These are phyloP conservation scores for Kuschelorhynchus macadamiae DNA, from an alignment of 2,888 invertebrate genomes.

Conservation along the genomic window DNA sequence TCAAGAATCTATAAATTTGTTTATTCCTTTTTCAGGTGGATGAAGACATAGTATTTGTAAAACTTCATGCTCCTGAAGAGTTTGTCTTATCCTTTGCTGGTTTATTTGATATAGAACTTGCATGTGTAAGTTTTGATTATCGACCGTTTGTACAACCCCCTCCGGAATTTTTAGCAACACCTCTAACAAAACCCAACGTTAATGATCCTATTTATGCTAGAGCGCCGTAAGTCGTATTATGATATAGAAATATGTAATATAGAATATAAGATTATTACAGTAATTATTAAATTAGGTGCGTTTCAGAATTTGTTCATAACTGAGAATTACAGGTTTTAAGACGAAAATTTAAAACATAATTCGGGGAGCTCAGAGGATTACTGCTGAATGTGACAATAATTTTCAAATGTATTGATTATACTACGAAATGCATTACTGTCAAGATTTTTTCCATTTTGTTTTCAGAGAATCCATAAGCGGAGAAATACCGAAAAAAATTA, in stretches of 20 bases:
- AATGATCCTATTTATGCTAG: conserved; percentile 53
- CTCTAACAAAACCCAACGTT: conserved; percentile 53
- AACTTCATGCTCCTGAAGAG: conserved; percentile 60
- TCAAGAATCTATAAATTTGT: no score
- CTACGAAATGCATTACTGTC: not conserved
- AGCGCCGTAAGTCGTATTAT: conserved; percentile 49
- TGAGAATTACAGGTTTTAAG: no score
- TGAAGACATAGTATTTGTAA: conserved; percentile 59
- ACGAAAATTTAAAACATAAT: no score
- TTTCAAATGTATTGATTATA: no score
- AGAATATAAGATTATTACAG: no score
- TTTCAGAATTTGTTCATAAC: no score
- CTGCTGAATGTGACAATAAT: no score
- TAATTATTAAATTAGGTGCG: not conserved
- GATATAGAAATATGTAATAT: not conserved
- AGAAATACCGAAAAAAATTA: conserved; percentile 53
- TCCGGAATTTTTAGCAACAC: conserved; percentile 56
- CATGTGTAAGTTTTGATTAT: conserved; percentile 53
- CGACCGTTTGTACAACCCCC: conserved; percentile 48
- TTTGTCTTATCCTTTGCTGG: conserved; percentile 55
- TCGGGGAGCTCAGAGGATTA: no score
- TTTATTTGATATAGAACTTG: conserved; percentile 56
- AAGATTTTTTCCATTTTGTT: conserved; percentile 3
- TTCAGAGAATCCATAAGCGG: conserved; percentile 52
- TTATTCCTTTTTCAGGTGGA: conserved; percentile 53